Evolutionary conservation across 2,797 vertebrate species (phyloP).

Genomic region (Neoniphon sammara): DNA sequence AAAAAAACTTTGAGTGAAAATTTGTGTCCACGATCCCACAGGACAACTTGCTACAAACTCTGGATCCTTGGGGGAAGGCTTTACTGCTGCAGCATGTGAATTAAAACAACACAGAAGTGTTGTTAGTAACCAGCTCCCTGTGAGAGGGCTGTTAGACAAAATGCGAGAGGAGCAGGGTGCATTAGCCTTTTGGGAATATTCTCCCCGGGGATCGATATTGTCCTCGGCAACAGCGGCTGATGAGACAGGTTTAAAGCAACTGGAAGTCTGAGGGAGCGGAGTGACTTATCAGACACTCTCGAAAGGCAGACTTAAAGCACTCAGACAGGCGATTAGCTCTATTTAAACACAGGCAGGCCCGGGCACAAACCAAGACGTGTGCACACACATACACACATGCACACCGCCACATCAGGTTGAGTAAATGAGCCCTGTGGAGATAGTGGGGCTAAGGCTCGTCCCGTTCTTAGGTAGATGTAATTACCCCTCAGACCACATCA

Average conservation of each 20-base stretch:
- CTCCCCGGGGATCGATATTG: slow-evolving; percentile 59
- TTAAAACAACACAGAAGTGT: slow-evolving; percentile 50
- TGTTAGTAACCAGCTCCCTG: slow-evolving; percentile 29
- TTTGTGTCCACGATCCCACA: not conserved
- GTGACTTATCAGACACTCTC: slow-evolving; percentile 45
- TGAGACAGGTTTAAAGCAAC: slow-evolving; percentile 47
- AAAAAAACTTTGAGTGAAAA: slow-evolving; percentile 53
- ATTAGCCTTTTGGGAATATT: slow-evolving; percentile 62
- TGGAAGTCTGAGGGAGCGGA: slow-evolving; percentile 43
- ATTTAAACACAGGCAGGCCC: slow-evolving; percentile 55
- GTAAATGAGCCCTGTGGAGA: slow-evolving; percentile 56
- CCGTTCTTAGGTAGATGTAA: slow-evolving; percentile 67
- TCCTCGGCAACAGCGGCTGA: slow-evolving; percentile 56
- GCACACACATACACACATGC: slow-evolving; percentile 15
- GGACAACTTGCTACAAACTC: slow-evolving; percentile 29
- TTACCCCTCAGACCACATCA: slow-evolving; percentile 60
- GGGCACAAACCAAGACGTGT: not conserved
- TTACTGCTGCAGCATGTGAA: slow-evolving; percentile 37
- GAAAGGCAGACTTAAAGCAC: slow-evolving; percentile 62
- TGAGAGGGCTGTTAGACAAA: slow-evolving; percentile 51
- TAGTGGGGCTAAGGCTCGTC: slow-evolving; percentile 47
- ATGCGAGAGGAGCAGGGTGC: slow-evolving; percentile 41
- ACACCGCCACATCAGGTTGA: slow-evolving; percentile 38
- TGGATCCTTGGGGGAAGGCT: slow-evolving; percentile 33
- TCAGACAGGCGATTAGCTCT: slow-evolving; percentile 68